Evolutionary conservation across 2,888 invertebrate species (phyloP).

Genomic region (Poecilobothrus nobilitatus): DNA sequence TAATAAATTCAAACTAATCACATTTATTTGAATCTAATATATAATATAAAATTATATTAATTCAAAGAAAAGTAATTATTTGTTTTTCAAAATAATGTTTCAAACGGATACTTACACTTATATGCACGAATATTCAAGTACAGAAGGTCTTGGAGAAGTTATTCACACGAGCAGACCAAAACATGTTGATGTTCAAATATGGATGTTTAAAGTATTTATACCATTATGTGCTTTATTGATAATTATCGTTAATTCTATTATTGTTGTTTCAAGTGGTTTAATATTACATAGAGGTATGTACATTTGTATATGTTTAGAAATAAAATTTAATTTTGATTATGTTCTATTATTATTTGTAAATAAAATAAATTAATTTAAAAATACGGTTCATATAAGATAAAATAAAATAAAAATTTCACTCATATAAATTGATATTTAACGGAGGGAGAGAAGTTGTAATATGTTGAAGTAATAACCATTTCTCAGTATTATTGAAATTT

Average conservation of each 20-base stretch:
- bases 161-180: neutral
- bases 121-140: neutral
- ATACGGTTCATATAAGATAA: neutral
- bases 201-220: slow-evolving; percentile 49
- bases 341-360: neutral
- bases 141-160: neutral
- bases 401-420: too few relatives aligned
- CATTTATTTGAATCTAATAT: too few relatives aligned
- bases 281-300: slow-evolving; percentile 53
- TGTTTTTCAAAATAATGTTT: neutral
- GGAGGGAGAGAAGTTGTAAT: too few relatives aligned
- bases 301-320: too few relatives aligned
- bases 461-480: too few relatives aligned
- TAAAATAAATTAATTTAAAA: neutral
- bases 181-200: slow-evolving; percentile 39
- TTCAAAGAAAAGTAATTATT: too few relatives aligned
- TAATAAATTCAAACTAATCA: too few relatives aligned
- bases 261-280: slow-evolving; percentile 59
- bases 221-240: slow-evolving; percentile 51
- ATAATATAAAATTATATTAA: too few relatives aligned
- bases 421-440: neutral
- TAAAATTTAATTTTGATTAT: slow-evolving; percentile 3
- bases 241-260: slow-evolving; percentile 51
- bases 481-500: too few relatives aligned
- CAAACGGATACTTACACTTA: neutral